phyloP scores from a whole-genome alignment of 2,888 invertebrate genomes.

The Acrobasis repandana region DNA sequence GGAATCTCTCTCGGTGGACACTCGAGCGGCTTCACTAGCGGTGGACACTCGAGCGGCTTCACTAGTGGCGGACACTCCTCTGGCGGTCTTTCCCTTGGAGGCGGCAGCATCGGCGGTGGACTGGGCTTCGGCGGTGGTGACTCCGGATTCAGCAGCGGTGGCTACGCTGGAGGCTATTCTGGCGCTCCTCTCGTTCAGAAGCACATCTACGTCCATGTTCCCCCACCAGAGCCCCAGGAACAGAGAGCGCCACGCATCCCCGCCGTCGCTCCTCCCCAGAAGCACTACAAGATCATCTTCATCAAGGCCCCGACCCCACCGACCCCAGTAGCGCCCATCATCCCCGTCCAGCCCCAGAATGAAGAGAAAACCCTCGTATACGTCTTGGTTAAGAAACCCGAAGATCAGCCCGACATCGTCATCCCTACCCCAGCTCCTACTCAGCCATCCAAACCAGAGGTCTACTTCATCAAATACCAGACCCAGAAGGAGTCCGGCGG shows the following conservation, averaged over 20 bases:
- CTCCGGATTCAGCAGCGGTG: slow-evolving; percentile 67
- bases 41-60: slow-evolving; percentile 40
- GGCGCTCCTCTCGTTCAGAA: slow-evolving; percentile 89
- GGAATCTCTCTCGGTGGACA: slow-evolving; percentile 36
- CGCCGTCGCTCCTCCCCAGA: slow-evolving; percentile 88
- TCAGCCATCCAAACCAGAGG: slow-evolving; percentile 94
- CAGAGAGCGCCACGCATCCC: slow-evolving; percentile 85
- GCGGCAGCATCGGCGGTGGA: slow-evolving; percentile 44
- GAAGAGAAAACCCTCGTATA: slow-evolving; percentile 95
- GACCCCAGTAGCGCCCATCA: slow-evolving; percentile 90
- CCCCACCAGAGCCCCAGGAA: slow-evolving; percentile 93
- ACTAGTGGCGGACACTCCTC: slow-evolving; percentile 40
- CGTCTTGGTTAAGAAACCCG: slow-evolving; percentile 94
- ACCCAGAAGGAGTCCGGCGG: slow-evolving; percentile 83
- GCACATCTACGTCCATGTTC: slow-evolving; percentile 95
- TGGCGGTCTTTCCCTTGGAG: slow-evolving; percentile 41
- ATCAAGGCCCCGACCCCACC: slow-evolving; percentile 95
- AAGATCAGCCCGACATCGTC: slow-evolving; percentile 90
- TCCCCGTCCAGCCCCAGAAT: slow-evolving; percentile 90
- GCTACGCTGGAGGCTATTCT: slow-evolving; percentile 71
- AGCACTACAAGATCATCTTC: slow-evolving; percentile 96
- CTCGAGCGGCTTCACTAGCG: slow-evolving; percentile 35
- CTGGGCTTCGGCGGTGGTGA: slow-evolving; percentile 56
- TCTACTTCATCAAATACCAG: slow-evolving; percentile 94
- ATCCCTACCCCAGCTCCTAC: slow-evolving; percentile 91